Base-by-base conservation (phyloP, 64 coral and sea anemone genomes). In the Montipora foliosa region DNA sequence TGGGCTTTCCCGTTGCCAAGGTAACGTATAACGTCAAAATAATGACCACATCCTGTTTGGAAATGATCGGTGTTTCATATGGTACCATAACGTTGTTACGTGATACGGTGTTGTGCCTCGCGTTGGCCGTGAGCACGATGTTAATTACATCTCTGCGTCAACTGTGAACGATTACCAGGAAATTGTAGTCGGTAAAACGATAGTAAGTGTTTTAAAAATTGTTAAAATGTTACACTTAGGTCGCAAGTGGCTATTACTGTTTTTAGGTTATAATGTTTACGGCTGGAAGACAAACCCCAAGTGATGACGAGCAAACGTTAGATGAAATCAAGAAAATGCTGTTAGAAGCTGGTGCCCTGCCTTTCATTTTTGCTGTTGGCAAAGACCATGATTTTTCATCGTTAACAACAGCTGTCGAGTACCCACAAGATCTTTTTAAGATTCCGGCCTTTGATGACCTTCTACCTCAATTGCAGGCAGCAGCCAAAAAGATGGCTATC, bases 331-430 rank as follows among this genome's bases (percentile, higher is more conserved):
- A 89, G 44, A 92, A 79, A 1, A 80, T 72, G 46, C 79, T 96
- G 45, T 78, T 64, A 7, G 88, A 66, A 48, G 66, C 78, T 14
- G 95, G 95, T 3, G 95, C 91, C 5, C 91, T 93, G 58, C 82
- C 79, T 44, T 96, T 89, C 58, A 73, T 96, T 15, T 49, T 96
- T 57, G 71, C 95, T 17, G 49, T 96, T 46, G 95, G 95, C 44
- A 78, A 64, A 20, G 91, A 76, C 68, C 91, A 87, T 11, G 68
- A 84, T 12, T 82, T 61, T 20, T 60, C 81, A 78, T 74, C 88
- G 55, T 58, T 96, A 4, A 64, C 20, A 49, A 62, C 74, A 60
- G 16, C 82, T 69, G 95, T 93, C 25, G 79, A 93, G 4, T 44
- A 76, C 12, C 79, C 87, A 84, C 47, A 80, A n/a, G 91, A 96